Percentiles rank a stretch among this genome's conserved stretches.
phyloP scores from a whole-genome alignment of 2,113 vertebrate species.

The Miniopterus natalensis region DNA sequence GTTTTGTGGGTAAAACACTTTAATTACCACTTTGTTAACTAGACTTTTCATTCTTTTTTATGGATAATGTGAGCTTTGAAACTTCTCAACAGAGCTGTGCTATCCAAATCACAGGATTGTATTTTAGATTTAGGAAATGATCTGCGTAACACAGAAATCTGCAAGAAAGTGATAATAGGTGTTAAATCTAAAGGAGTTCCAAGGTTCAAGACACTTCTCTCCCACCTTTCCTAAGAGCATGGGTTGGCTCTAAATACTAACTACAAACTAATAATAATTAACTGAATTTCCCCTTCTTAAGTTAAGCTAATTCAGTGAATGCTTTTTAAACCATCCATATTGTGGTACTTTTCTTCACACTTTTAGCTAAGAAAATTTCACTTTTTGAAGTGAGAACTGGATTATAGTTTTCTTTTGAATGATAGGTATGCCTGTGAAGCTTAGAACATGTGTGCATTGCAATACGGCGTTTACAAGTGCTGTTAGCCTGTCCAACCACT shows the following conservation, averaged over 20 bases:
- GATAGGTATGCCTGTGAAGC: slow-evolving; percentile 93
- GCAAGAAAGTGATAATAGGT: slow-evolving; percentile 82
- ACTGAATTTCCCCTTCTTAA: slow-evolving; percentile 84
- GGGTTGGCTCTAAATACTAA: slow-evolving; percentile 85
- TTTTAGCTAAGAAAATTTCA: slow-evolving; percentile 88
- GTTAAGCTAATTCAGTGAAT: slow-evolving; percentile 85
- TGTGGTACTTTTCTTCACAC: slow-evolving; percentile 88
- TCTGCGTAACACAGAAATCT: slow-evolving; percentile 84
- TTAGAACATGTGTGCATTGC: slow-evolving; percentile 95
- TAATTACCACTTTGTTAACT: slow-evolving; percentile 88
- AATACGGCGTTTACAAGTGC: slow-evolving; percentile 97
- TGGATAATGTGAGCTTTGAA: slow-evolving; percentile 86
- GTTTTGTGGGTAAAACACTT: slow-evolving; percentile 88
- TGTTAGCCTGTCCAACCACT: slow-evolving; percentile 95
- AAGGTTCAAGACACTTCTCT: slow-evolving; percentile 80
- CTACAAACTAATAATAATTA: slow-evolving; percentile 83
- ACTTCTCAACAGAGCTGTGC: slow-evolving; percentile 82
- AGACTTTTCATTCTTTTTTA: slow-evolving; percentile 86
- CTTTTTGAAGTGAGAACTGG: slow-evolving; percentile 90
- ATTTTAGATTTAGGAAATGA: slow-evolving; percentile 83
- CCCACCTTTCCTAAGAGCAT: slow-evolving; percentile 81
- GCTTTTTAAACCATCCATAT: slow-evolving; percentile 88
- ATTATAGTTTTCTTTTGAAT: slow-evolving; percentile 93
- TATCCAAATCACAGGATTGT: slow-evolving; percentile 83
- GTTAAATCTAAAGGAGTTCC: slow-evolving; percentile 81